Evolutionary conservation across 1,140 invertebrate species (phyloP), one percentile per base, ranked within the genome.

Genomic region (Heliconius melpomene): DNA sequence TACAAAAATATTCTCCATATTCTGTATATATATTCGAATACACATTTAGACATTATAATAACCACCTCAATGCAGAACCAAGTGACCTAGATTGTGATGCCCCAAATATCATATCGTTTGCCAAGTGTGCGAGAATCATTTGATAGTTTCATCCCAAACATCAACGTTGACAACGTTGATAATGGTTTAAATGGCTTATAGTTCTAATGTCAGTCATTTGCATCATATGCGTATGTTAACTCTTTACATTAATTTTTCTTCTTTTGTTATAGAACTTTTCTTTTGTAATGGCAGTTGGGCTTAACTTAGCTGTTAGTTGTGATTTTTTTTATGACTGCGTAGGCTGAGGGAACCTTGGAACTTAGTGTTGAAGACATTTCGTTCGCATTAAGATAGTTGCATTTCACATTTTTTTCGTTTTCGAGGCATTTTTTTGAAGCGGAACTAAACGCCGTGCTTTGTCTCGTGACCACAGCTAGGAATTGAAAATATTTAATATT

Each of bases 51-150:
- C 60, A 66, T 66, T 66, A 66, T 66, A 66, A 66, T 26, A 66
- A 66, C 60, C 38, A 46, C 29, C 26, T 66, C 60, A 66, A 66
- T 66, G 60, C 60, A 66, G 13, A 90, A 92, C 72, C 89, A 90
- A 91, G 83, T 93, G 92, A 91, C 92, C 90, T 85, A 91, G 88
- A 88, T 93, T 88, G 85, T 87, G 86, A 88, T 86, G 87, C 88
- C 90, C 89, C 88, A 87, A 92, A 92, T 93, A 86, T 88, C 85
- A 84, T 79, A 80, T 78, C 87, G 87, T 86, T 85, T 88, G 87
- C 84, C 83, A 86, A 90, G 84, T 90, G 60, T 66, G 60, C 87
- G 82, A 86, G 83, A 86, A 81, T 83, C 82, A 85, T 78, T 85
- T 88, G 82, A 86, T 83, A 81, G 75, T 79, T 79, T 77, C 77